A percentile compares a stretch with the other conserved stretches of the same genome.
These are phyloP conservation scores for Eurystomus gularis DNA, from an alignment of 2,113 vertebrate genomes.

Conservation along the genomic window DNA sequence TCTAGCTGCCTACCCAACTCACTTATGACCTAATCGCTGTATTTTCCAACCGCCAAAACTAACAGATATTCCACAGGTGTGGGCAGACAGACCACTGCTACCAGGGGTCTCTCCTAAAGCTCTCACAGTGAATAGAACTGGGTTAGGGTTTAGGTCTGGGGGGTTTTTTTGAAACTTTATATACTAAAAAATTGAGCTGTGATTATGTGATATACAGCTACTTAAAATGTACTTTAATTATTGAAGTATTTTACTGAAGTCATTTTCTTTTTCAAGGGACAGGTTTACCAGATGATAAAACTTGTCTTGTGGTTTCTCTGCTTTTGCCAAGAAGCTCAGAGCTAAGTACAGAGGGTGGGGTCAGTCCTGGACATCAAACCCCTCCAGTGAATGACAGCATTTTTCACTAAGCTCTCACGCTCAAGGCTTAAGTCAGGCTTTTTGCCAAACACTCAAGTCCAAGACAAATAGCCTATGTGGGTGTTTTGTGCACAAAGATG, in stretches of 20 bases:
- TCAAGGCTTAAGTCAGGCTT: constrained; percentile 72
- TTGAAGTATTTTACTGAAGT: constrained; percentile 85
- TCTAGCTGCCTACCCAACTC: not conserved
- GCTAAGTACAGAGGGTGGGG: constrained; percentile 72
- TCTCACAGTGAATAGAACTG: not conserved
- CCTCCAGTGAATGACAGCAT: constrained; percentile 59
- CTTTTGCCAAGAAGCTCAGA: constrained; percentile 77
- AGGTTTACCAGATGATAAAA: constrained; percentile 85
- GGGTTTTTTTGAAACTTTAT: constrained; percentile 46
- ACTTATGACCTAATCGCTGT: not conserved
- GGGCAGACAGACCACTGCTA: not conserved
- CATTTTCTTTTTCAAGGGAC: constrained; percentile 75
- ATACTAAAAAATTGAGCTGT: constrained; percentile 58
- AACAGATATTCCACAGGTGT: not conserved
- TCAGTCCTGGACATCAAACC: constrained; percentile 72
- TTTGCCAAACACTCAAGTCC: constrained; percentile 71
- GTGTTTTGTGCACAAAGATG: constrained; percentile 72
- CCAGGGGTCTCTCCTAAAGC: not conserved
- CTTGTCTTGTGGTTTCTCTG: constrained; percentile 82
- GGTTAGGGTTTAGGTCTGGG: not conserved
- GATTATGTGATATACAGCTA: constrained; percentile 78
- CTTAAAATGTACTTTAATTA: constrained; percentile 79
- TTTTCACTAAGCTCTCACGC: constrained; percentile 73
- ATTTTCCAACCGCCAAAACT: not conserved
- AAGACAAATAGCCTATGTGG: constrained; percentile 77